Percentiles rank a stretch among this genome's conserved stretches.
These are phyloP conservation scores for Selene dorsalis DNA, from an alignment of 2,797 vertebrate genomes.

Conservation along the genomic window DNA sequence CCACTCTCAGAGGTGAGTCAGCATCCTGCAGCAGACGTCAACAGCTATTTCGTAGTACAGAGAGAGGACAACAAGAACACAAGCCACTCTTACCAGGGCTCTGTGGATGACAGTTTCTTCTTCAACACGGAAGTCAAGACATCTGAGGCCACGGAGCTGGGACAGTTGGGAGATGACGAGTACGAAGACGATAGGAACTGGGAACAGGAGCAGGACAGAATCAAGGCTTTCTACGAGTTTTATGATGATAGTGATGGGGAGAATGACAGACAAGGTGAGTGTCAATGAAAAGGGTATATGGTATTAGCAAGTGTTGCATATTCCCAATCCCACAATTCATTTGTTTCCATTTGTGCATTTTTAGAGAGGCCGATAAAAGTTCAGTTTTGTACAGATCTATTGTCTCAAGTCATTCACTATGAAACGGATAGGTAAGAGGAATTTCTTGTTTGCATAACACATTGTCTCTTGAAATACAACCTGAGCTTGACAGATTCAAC, in stretches of 20 bases:
- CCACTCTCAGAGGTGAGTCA: constrained; percentile 16
- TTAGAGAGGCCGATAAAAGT: constrained; percentile 76
- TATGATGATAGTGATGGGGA: constrained; percentile 67
- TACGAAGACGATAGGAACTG: constrained; percentile 75
- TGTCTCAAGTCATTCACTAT: constrained; percentile 76
- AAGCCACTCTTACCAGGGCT: constrained; percentile 52
- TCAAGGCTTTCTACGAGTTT: constrained; percentile 79
- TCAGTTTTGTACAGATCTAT: constrained; percentile 72
- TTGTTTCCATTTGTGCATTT: background rate
- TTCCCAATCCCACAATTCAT: background rate
- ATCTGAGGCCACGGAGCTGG: constrained; percentile 32
- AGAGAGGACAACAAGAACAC: constrained; percentile 3
- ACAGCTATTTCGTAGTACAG: constrained; percentile 34
- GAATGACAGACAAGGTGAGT: constrained; percentile 61
- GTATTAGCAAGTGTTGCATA: background rate
- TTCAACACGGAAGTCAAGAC: constrained; percentile 32
- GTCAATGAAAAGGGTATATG: background rate
- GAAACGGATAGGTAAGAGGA: constrained; percentile 79
- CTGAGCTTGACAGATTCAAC: background rate
- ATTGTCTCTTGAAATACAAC: background rate
- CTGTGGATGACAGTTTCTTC: constrained; percentile 71
- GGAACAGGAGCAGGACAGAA: constrained; percentile 80
- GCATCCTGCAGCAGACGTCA: constrained; percentile 16
- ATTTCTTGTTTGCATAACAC: background rate
- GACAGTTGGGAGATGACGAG: constrained; percentile 58